Base-by-base conservation (phyloP, 2,888 invertebrate species). In the Cyclophora punctaria region DNA sequence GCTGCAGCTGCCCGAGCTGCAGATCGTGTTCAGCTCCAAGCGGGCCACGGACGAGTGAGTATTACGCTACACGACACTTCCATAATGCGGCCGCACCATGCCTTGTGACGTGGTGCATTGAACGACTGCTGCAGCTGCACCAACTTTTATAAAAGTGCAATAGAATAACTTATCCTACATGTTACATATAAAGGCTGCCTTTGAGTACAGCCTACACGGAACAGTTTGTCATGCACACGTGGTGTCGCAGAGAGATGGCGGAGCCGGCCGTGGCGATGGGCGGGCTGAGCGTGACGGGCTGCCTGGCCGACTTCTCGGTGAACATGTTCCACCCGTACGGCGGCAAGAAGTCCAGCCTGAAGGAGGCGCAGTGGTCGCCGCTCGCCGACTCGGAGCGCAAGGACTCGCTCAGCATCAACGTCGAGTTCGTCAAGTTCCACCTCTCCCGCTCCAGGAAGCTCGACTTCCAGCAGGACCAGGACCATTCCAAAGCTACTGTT, bases 321-420 rank as follows among this genome's bases (percentile, higher is more conserved):
- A 98, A 97, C 82, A 97, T 99, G 70, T 99, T 98, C 88, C 99
- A 99, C 87, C 99, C 99, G 0, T 99, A 98, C 75, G 98, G 98
- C 4, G 95, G 95, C 47, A 97, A 97, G 80, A 96, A 96, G 80
- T 91, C 94, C 6, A 93, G 94, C 68, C 66, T 76, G n/a, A 78
- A 78, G 58, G 48, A 93, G 74, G 93, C 95, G 0, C 96, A 96
- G 75, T 96, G 96, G 92, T 95, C 96, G 0, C 96, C 96, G 0
- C 84, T 96, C 3, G 93, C 95, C 0, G 96, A 96, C 71, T 94
- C 94, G 56, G 97, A 97, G 80, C 90, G 98, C 47, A 98, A 98
- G 77, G 98, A 98, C 86, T 98, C 98, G 0, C 90, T 98, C 5
- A 97, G 97, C 68, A 94, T 98, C 52, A 98, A 98, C 79, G 98